Base-by-base conservation (phyloP, 1,140 invertebrate species). In the Calosoma granatense region DNA sequence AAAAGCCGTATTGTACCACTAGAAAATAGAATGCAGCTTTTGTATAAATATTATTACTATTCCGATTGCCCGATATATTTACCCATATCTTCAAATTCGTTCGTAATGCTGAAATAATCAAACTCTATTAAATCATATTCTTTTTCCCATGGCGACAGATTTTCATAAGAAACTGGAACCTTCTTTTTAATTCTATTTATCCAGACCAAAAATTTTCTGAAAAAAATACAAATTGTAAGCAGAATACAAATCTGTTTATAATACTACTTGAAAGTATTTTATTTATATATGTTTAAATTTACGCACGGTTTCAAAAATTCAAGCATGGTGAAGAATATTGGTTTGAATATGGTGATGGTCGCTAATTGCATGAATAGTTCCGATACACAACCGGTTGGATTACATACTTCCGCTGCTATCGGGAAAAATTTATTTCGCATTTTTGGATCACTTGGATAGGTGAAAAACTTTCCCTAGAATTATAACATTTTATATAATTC, bases 1-100 rank as follows among this genome's bases (percentile, higher is more conserved):
- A 69, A 56, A 76, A 76, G 1, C 75, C 74, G 58, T 74, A 76
- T 58, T 78, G 74, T 55, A 76, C 70, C 0, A 73, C 73, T 75
- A 61, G 22, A 36, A 57, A 56, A 51, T 1, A 47, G n/a, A 20
- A n/a, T n/a, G n/a, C 11, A 53, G 14, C 12, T 53, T 53, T 23
- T 53, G 11, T 22, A 55, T 30, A 30, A 30, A 55, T 4, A 56
- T 47, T 17, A 47, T 9, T 47, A 17, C 4, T 11, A 47, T 47
- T 47, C 15, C 17, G 41, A 47, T 12, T 17, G 17, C 15, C 14
- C 14, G 14, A 30, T 30, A 47, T 47, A 12, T 17, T 12, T 47
- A 47, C 41, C 15, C 15, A 47, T 11, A 12, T 47, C 41, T 47
- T 47, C 41, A 17, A 12, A 47, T 47, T 30, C 26, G 14, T 30